Percentiles rank a stretch among this genome's conserved stretches.
Evolutionary conservation across 2,797 vertebrate species (phyloP).

Genomic region (Botia kubotai): DNA sequence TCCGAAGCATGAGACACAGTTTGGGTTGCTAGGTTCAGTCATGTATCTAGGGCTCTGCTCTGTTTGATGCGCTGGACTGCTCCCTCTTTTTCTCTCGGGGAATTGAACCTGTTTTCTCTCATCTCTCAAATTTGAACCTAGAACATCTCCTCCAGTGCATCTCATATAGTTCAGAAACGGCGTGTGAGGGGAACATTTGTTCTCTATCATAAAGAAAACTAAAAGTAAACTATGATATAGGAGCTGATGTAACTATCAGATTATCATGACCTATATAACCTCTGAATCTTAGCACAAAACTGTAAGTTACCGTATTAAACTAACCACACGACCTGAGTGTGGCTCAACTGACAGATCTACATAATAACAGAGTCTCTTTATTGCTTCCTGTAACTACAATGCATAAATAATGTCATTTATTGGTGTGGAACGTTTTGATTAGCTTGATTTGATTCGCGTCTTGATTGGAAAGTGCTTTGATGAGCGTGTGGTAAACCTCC

Average conservation of each 20-base stretch:
- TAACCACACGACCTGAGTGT: not conserved
- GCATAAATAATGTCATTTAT: not conserved
- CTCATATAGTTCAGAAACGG: not conserved
- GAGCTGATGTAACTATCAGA: not conserved
- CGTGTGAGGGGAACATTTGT: not conserved
- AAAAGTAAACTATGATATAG: too few relatives aligned
- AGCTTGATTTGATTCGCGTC: too few relatives aligned
- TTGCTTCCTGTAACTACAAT: not conserved
- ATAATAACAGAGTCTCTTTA: not conserved
- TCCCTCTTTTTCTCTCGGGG: constrained; percentile 2
- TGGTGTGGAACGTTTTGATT: not conserved
- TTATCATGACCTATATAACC: not conserved
- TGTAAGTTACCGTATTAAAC: not conserved
- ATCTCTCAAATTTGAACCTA: constrained; percentile 8
- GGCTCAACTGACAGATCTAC: not conserved
- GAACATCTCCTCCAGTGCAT: not conserved
- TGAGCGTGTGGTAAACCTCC: not conserved
- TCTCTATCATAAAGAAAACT: too few relatives aligned
- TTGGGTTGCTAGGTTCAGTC: constrained; percentile 6
- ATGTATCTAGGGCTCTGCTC: constrained; percentile 8
- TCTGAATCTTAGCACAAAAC: too few relatives aligned
- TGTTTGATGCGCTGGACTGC: constrained; percentile 20
- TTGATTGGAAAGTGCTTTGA: not conserved
- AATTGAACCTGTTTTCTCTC: constrained; percentile 37
- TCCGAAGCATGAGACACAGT: constrained; percentile 4